Conservation (phyloP, 2,888 invertebrate genomes). For the Sesia apiformis region DNA sequence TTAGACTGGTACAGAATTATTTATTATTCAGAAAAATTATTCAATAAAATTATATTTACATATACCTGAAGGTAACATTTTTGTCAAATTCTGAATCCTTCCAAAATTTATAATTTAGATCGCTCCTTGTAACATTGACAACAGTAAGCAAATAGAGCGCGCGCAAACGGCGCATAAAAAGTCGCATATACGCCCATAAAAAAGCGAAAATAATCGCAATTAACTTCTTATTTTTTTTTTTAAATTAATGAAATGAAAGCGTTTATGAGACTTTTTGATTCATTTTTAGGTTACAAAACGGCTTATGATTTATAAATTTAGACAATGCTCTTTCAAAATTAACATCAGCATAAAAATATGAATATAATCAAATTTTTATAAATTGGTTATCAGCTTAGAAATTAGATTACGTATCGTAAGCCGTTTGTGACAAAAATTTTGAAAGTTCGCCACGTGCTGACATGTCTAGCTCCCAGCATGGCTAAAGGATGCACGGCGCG, state of each 20-base stretch:
- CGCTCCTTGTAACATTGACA: slow-evolving; percentile 42
- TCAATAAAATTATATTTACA: not conserved
- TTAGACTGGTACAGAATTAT: not conserved
- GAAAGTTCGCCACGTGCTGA: too few species aligned
- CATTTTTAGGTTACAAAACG: not conserved
- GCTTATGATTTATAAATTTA: slow-evolving; percentile 1
- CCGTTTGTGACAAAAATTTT: too few species aligned
- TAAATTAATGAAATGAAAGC: not conserved
- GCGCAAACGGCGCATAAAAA: slow-evolving; percentile 50
- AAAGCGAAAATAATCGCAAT: not conserved
- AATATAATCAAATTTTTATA: too few species aligned
- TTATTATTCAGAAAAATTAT: not conserved
- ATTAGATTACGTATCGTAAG: too few species aligned
- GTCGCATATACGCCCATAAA: slow-evolving; percentile 24
- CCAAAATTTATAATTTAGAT: not conserved
- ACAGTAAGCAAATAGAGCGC: slow-evolving; percentile 54
- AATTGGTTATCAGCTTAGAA: too few species aligned
- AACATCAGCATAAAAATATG: too few species aligned
- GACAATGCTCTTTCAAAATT: too few species aligned
- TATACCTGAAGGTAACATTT: not conserved
- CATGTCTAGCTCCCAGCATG: too few species aligned
- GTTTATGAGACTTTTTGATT: not conserved
- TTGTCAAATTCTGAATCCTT: not conserved
- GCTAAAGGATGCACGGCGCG: too few species aligned
- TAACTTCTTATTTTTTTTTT: not conserved